Percentiles rank a stretch among this genome's conserved stretches.
These are phyloP conservation scores for Hyaena hyaena DNA, from an alignment of 2,113 vertebrate species.

Conservation along the genomic window DNA sequence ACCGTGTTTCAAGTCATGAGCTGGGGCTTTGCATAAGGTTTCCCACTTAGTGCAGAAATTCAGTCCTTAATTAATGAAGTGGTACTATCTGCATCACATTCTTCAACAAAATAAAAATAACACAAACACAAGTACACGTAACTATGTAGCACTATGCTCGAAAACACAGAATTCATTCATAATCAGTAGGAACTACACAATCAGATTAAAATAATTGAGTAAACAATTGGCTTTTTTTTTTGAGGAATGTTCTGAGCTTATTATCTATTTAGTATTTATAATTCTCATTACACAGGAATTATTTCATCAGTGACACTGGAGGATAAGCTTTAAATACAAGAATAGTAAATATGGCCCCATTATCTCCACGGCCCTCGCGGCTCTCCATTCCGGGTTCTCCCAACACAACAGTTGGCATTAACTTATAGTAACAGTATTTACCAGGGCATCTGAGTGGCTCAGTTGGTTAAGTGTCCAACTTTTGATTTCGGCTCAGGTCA, in stretches of 20 bases:
- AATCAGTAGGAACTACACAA: constrained; percentile 57
- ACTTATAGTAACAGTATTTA: neutral
- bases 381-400: neutral
- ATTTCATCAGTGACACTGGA: constrained; percentile 75
- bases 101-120: neutral
- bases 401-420: neutral
- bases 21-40: neutral
- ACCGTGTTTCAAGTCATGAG: neutral
- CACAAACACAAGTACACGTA: neutral
- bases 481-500: too few relatives aligned
- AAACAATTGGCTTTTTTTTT: constrained; percentile 51
- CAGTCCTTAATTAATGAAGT: neutral
- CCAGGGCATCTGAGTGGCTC: too few relatives aligned
- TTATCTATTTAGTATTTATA: constrained; percentile 77
- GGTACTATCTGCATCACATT: neutral
- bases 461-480: too few relatives aligned
- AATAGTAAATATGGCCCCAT: constrained; percentile 44
- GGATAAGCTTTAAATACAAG: constrained; percentile 67
- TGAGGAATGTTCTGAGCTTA: constrained; percentile 33
- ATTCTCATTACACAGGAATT: constrained; percentile 70
- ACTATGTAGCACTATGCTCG: neutral
- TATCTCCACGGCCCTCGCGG: neutral
- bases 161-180: constrained; percentile 55
- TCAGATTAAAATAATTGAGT: constrained; percentile 69
- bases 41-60: neutral